A percentile compares a stretch with the other conserved stretches of the same genome.
These are phyloP conservation scores for Barnardius zonarius DNA, from an alignment of 2,113 vertebrate species.

Conservation along the genomic window DNA sequence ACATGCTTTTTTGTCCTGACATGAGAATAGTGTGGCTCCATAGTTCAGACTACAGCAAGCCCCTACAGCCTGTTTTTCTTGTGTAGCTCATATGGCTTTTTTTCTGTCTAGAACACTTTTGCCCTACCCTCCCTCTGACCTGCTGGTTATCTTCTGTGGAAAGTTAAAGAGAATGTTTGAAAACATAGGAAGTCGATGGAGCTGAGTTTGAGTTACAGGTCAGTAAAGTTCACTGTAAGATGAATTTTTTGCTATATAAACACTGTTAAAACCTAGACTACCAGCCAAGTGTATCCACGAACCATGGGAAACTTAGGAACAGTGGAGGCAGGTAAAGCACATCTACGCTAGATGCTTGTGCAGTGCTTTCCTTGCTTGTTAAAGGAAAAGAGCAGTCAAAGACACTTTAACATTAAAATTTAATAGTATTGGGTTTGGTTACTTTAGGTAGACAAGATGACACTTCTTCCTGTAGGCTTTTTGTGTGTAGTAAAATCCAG, in stretches of 20 bases:
- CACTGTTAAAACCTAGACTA: background rate
- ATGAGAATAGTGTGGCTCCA: background rate
- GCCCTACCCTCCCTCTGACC: background rate
- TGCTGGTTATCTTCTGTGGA: slow-evolving; percentile 15
- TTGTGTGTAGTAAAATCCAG: slow-evolving; percentile 32
- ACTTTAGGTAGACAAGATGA: slow-evolving; percentile 43
- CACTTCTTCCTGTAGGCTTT: slow-evolving; percentile 38
- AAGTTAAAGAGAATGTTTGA: background rate
- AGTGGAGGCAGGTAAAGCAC: slow-evolving; percentile 16
- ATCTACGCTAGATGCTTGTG: background rate
- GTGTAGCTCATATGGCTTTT: background rate
- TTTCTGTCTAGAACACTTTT: background rate
- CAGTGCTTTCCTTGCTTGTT: background rate
- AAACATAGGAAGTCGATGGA: slow-evolving; percentile 25
- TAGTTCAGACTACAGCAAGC: background rate
- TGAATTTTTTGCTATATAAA: slow-evolving; percentile 43
- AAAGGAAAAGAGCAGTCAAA: background rate
- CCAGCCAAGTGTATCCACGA: slow-evolving; percentile 18
- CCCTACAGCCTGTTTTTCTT: background rate
- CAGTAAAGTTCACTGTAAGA: slow-evolving; percentile 43
- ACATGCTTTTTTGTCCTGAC: background rate
- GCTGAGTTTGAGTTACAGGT: slow-evolving; percentile 37
- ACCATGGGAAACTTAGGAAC: background rate
- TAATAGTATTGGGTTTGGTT: background rate
- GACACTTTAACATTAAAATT: background rate